Base-by-base conservation (phyloP, 2,888 invertebrate species). In the Acronicta psi region DNA sequence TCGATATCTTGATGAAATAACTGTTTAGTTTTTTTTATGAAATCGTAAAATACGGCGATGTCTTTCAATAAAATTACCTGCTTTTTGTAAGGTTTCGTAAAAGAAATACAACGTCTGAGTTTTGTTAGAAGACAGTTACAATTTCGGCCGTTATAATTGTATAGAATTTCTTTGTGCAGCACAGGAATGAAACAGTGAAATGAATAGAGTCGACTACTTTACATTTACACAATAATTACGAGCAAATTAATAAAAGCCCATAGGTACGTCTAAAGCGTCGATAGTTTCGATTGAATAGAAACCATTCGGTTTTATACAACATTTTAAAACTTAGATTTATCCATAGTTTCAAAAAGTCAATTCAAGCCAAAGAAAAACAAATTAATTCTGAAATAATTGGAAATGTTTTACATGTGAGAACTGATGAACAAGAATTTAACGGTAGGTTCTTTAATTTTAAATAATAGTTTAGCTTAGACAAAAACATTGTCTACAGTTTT, bases 131-230 rank as follows among this genome's bases (percentile, higher is more conserved):
- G 91, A 94, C 93, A 91, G 93, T 94, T 94, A 94, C 92, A 89
- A 90, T 93, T 92, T 93, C 75, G 92, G 91, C 93, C 93, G 94
- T 94, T 94, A 93, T 94, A 93, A 94, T 94, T 94, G 92, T 93
- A 93, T 93, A 93, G 91, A 91, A 93, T 91, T 93, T 89, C 88
- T 87, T 91, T 93, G 88, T 89, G 83, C 81, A 80, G 77, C 80
- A 64, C 70, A 77, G 81, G 83, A 84, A 86, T 73, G 57, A 73
- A 82, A 87, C 82, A 83, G 45, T 31, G 59, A 77, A 81, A 80
- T 17, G 10, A 37, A 41, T 85, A 23, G 90, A 92, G 85, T 56
- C 16, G 79, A 11, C 38, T 2, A 2, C 23, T 37, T 49, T n/a
- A 14, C 18, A 14, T 49, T 54, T 43, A 2, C 40, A 5, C 0